These are phyloP conservation scores for Pterocles gutturalis DNA, from an alignment of 2,113 vertebrate genomes.

Conservation along the genomic window DNA sequence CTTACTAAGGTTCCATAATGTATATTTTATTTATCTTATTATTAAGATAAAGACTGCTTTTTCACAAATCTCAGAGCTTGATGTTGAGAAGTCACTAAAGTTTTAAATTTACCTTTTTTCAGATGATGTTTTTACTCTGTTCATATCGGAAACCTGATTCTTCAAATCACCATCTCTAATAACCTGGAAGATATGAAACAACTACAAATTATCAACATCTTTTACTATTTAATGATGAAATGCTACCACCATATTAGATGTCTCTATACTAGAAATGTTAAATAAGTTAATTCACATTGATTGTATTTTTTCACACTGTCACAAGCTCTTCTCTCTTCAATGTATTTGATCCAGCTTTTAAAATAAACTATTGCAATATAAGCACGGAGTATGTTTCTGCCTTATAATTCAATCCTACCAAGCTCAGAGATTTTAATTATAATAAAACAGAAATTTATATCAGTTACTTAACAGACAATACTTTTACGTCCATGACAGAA, in stretches of 20 bases:
- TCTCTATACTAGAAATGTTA: background rate
- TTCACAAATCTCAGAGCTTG: background rate
- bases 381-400: background rate
- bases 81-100: background rate
- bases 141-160: constrained; percentile 83
- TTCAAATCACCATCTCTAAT: constrained; percentile 82
- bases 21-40: background rate
- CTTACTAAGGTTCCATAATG: fast-evolving
- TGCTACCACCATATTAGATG: background rate
- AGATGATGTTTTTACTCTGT: constrained; percentile 89
- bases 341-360: background rate
- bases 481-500: background rate
- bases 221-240: background rate
- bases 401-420: background rate
- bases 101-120: constrained; percentile 88
- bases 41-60: background rate
- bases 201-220: background rate
- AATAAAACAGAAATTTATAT: background rate
- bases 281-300: background rate
- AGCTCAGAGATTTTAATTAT: background rate
- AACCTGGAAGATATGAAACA: constrained; percentile 72
- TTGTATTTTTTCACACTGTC: background rate
- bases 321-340: background rate
- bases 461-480: background rate
- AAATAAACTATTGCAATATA: background rate